These are phyloP conservation scores for Megalonaias nervosa DNA, from an alignment of 1,140 invertebrate genomes.

Conservation along the genomic window DNA sequence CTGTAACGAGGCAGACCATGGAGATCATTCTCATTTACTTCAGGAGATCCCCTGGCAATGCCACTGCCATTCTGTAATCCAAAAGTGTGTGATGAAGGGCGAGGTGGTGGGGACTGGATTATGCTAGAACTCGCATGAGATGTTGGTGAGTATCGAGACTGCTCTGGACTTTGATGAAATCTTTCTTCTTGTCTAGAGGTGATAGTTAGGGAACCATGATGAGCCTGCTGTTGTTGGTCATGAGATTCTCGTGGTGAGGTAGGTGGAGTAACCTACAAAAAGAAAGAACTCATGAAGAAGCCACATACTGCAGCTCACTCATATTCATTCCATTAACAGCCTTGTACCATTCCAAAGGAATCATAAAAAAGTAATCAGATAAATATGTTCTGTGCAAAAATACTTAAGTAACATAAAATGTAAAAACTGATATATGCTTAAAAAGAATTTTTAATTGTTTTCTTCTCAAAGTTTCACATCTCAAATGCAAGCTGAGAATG, in stretches of 20 bases:
- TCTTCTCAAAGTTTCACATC: too few relatives aligned
- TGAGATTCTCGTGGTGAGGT: constrained; percentile 40
- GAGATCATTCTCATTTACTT: constrained; percentile 6
- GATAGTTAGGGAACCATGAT: constrained; percentile 8
- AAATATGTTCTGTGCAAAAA: too few relatives aligned
- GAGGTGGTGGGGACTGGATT: constrained; percentile 20
- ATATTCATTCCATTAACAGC: too few relatives aligned
- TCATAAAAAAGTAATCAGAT: too few relatives aligned
- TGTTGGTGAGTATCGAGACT: constrained; percentile 22
- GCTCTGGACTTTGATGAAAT: constrained; percentile 13
- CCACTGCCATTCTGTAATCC: constrained; percentile 9
- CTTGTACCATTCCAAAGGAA: too few relatives aligned
- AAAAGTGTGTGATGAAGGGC: background rate
- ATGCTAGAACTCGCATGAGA: constrained; percentile 9
- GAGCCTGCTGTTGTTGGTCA: constrained; percentile 19
- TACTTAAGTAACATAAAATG: too few relatives aligned
- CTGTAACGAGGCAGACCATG: too few relatives aligned
- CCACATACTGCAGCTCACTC: too few relatives aligned
- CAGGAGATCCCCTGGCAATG: constrained; percentile 10
- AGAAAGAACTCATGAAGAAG: background rate
- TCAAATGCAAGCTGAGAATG: too few relatives aligned
- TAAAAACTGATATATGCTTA: too few relatives aligned
- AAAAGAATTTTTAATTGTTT: too few relatives aligned
- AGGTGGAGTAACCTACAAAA: constrained; percentile 53
- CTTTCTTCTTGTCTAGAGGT: constrained; percentile 7